Conservation (phyloP, 2,888 invertebrate species). For the Megaustenia siamemsis region DNA sequence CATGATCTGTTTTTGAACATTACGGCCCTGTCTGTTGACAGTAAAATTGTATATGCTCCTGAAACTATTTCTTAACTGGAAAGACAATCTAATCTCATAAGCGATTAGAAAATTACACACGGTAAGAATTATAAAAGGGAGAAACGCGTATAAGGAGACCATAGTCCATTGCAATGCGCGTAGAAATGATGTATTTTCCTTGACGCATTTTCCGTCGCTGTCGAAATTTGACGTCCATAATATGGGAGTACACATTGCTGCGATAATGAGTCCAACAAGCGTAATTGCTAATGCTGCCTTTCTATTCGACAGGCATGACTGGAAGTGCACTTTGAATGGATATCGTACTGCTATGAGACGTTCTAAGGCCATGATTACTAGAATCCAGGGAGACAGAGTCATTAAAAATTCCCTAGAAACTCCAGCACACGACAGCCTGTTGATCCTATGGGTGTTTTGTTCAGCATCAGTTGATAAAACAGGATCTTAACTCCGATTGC, state of each 20-base stretch:
- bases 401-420: constrained; percentile 35
- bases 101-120: constrained; percentile 59
- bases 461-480: constrained; percentile 33
- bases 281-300: constrained; percentile 16
- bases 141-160: constrained; percentile 54
- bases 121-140: constrained; percentile 57
- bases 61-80: constrained; percentile 42
- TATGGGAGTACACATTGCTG: constrained; percentile 11
- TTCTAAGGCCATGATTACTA: constrained; percentile 47
- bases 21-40: background rate
- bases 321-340: constrained; percentile 44
- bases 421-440: constrained; percentile 39
- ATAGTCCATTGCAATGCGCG: constrained; percentile 52
- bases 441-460: constrained; percentile 26
- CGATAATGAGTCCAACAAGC: constrained; percentile 22
- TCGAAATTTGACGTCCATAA: constrained; percentile 36
- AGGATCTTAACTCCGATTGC: constrained; percentile 34
- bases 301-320: constrained; percentile 25
- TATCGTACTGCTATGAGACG: constrained; percentile 41
- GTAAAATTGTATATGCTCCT: constrained; percentile 44
- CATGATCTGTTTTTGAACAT: constrained; percentile 53
- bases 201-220: background rate
- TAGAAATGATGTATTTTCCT: constrained; percentile 47
- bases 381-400: constrained; percentile 27
- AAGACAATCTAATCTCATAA: constrained; percentile 52